Percentiles rank a stretch among this genome's conserved stretches.
phyloP scores from a whole-genome alignment of 92 coral and sea anemone species.

The Virgularia gustaviana region DNA sequence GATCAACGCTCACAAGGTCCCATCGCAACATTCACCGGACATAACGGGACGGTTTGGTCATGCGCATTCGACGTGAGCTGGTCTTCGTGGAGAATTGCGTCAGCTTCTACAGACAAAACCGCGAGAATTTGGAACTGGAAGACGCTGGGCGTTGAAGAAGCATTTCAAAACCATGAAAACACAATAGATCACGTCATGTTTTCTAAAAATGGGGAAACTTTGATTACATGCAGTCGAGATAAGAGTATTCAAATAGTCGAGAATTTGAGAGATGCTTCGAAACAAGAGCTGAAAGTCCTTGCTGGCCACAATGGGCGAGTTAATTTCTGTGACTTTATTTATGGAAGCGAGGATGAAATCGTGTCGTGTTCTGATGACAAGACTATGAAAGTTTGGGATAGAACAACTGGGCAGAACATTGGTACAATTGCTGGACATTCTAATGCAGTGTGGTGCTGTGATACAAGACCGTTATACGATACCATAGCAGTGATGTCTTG shows the following conservation, averaged over 20 bases:
- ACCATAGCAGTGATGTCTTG: conserved; percentile 52
- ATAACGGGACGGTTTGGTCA: conserved; percentile 58
- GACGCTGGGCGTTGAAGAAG: conserved; percentile 32
- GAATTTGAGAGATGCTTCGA: conserved; percentile 19
- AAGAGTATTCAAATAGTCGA: conserved; percentile 49
- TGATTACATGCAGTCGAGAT: conserved; percentile 66
- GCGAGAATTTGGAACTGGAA: conserved; percentile 59
- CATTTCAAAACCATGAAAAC: conserved; percentile 53
- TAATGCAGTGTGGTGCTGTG: conserved; percentile 66
- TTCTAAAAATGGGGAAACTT: conserved; percentile 41
- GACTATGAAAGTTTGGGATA: conserved; percentile 65
- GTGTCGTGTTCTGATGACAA: conserved; percentile 65
- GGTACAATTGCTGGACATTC: conserved; percentile 51
- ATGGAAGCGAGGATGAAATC: conserved; percentile 41
- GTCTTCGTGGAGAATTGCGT: conserved; percentile 47
- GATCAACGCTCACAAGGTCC: conserved; percentile 29
- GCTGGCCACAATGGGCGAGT: conserved; percentile 58
- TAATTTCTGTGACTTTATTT: conserved; percentile 54
- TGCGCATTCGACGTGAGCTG: conserved; percentile 49
- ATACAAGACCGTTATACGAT: conserved; percentile 36
- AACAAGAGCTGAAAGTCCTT: conserved; percentile 25
- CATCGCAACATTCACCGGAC: conserved; percentile 37
- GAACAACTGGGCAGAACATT: conserved; percentile 28
- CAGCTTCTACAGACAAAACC: conserved; percentile 56
- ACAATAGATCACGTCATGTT: conserved; percentile 61